Evolutionary conservation across 92 coral and sea anemone genomes (phyloP), one percentile per base, ranked within the genome.

Genomic region (Zoanthus sociatus): DNA sequence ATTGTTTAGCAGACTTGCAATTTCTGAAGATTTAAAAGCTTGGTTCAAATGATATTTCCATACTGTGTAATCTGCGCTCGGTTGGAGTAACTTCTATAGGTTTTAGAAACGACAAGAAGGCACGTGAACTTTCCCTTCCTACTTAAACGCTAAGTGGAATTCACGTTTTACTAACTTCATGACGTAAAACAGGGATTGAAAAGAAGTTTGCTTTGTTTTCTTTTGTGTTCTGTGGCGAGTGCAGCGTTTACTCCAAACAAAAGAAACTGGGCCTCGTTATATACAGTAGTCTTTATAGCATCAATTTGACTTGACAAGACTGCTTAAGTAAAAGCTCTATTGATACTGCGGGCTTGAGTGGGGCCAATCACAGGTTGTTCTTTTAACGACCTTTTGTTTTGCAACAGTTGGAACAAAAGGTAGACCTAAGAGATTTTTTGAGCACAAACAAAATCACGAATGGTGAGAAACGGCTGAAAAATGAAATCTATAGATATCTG

Each of bases 251-350:
- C 20, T 47, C 18, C 60, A 21, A 63, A 77, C 82, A 67, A 81
- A 81, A 67, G 85, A 20, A 81, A 81, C 85, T 42, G 16, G 76
- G 26, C 21, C 85, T 66, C 30, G 26, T 26, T 44, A 45, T 64
- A 45, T 42, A 64, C 85, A 81, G 45, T 61, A 42, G 58, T 9
- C 58, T 79, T 79, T 61, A 6, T 48, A 79, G 54, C 18, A 60
- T 79, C 84, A 79, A 37, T 64, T 79, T 67, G 15, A 44, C 44
- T 79, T 79, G 84, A 79, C 85, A 81, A 46, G 75, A 81, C 66
- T 81, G 61, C 85, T 81, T 30, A 11, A 20, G 74, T 81, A 66
- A 81, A 81, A 81, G 85, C 75, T 21, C 61, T 9, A 46, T 64
- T 64, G 73, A 81, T 81, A 47, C 66, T 75, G 58, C 60, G 85